These are phyloP conservation scores for Mayetiola destructor DNA, from an alignment of 2,888 invertebrate species.

Conservation along the genomic window DNA sequence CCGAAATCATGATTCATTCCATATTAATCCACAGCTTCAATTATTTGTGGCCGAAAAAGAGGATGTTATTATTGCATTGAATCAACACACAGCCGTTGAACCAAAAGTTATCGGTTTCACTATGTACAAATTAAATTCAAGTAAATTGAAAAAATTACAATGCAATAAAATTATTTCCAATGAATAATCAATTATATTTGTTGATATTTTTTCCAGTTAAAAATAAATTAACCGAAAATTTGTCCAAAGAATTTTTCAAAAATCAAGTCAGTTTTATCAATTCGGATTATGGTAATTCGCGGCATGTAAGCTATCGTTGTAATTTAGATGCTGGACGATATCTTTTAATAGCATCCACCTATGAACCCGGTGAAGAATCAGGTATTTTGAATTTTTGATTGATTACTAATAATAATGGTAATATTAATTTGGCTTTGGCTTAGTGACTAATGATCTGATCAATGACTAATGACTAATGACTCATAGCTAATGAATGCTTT, in stretches of 20 bases:
- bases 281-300: constrained; percentile 81
- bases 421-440: too few species aligned
- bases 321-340: constrained; percentile 68
- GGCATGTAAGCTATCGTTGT: constrained; percentile 72
- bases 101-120: constrained; percentile 89
- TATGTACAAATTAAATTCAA: constrained; percentile 42
- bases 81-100: constrained; percentile 82
- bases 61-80: constrained; percentile 69
- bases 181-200: background rate
- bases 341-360: constrained; percentile 77
- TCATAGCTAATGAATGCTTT: background rate
- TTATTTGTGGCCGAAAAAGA: constrained; percentile 63
- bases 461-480: too few species aligned
- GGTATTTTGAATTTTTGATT: constrained; percentile 23
- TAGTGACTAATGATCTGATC: too few species aligned
- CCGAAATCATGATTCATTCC: constrained; percentile 79
- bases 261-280: constrained; percentile 74
- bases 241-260: constrained; percentile 67
- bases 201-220: constrained; percentile 19
- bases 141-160: constrained; percentile 18
- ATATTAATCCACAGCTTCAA: constrained; percentile 83
- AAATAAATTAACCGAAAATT: constrained; percentile 56
- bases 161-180: background rate
- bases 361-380: constrained; percentile 80
- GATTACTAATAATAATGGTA: too few species aligned